Conservation (phyloP, 2,888 invertebrate species). For the Lottia scabra region DNA sequence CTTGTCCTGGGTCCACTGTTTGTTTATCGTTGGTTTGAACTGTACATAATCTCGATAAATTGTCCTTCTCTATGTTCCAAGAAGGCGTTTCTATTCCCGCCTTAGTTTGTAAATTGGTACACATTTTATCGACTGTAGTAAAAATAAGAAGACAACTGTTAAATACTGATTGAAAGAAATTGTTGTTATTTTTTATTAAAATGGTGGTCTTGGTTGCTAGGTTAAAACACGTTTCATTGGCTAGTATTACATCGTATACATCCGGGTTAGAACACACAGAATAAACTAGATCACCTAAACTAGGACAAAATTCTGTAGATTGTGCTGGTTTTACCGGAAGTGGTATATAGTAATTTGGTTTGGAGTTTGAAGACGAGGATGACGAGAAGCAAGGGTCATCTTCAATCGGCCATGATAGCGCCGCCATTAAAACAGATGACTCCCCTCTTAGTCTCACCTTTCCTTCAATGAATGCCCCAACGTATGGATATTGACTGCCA, state of each 20-base stretch:
- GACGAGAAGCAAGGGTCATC: slow-evolving; percentile 30
- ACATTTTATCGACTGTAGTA: not conserved
- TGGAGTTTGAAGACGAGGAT: not conserved
- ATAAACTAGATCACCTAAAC: not conserved
- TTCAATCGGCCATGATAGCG: slow-evolving; percentile 35
- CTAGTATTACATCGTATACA: not conserved
- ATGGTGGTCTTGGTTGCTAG: not conserved
- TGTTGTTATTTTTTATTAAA: not conserved
- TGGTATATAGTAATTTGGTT: slow-evolving; percentile 35
- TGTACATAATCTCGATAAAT: not conserved
- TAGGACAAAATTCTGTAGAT: not conserved
- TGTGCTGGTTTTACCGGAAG: slow-evolving; percentile 17
- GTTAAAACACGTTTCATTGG: not conserved
- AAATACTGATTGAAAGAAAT: not conserved
- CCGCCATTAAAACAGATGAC: slow-evolving; percentile 23
- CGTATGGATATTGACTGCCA: slow-evolving; percentile 37
- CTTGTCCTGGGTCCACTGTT: not conserved
- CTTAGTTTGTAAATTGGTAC: not conserved
- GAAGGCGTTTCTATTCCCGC: not conserved
- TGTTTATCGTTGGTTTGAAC: not conserved
- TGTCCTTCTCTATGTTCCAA: not conserved
- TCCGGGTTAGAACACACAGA: not conserved
- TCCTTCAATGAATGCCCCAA: slow-evolving; percentile 38
- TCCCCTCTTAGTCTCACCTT: slow-evolving; percentile 24
- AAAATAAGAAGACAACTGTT: not conserved